phyloP scores from a whole-genome alignment of 2,113 vertebrate species.

The Pluvialis apricaria region DNA sequence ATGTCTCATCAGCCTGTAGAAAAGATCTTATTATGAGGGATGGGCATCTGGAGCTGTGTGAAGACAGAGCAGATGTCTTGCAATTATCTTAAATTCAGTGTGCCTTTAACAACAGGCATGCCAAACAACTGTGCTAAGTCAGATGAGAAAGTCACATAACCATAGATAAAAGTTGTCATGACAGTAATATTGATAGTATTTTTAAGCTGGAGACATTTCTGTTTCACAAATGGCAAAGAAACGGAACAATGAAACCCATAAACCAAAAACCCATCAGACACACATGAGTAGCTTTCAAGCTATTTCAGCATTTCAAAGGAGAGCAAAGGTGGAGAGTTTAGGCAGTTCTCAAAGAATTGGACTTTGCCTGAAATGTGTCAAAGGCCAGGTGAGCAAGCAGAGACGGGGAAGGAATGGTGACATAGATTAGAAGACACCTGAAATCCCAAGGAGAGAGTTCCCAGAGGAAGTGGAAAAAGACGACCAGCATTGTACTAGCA shows the following conservation, averaged over 20 bases:
- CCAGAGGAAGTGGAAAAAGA: neutral
- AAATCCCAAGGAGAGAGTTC: neutral
- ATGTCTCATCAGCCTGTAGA: neutral
- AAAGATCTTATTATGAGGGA: neutral
- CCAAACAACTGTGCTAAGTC: neutral
- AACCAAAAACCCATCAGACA: neutral
- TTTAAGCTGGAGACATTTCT: neutral
- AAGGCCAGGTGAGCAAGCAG: neutral
- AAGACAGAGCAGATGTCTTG: neutral
- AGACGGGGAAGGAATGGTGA: neutral
- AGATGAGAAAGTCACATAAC: neutral
- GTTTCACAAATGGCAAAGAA: neutral
- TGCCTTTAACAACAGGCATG: neutral
- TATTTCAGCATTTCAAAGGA: neutral
- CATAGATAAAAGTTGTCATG: neutral
- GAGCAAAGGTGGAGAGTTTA: neutral
- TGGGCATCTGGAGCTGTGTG: neutral
- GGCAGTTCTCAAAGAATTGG: neutral
- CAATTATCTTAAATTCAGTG: neutral
- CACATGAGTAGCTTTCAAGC: neutral
- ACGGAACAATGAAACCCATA: neutral
- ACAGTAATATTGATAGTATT: neutral
- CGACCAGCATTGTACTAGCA: fast-evolving
- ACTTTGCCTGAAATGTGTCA: neutral
- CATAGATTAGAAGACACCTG: neutral